Percentiles rank a stretch among this genome's conserved stretches.
Conservation (phyloP, 2,797 vertebrate species). For the Tapirus indicus region DNA sequence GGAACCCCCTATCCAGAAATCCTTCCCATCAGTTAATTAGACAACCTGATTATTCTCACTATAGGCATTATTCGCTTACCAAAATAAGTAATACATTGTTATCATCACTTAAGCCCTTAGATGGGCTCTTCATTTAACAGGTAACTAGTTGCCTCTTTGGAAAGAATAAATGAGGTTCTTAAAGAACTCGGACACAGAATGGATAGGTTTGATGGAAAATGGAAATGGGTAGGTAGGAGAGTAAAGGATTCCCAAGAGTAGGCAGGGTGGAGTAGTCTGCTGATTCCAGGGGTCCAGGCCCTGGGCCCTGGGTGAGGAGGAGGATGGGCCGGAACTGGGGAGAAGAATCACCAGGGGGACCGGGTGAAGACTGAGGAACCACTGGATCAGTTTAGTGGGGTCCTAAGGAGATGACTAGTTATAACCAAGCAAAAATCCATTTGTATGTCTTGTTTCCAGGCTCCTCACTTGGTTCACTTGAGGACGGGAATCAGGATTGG, state of each 20-base stretch:
- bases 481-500: conserved; percentile 95
- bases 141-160: neutral
- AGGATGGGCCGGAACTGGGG: neutral
- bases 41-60: neutral
- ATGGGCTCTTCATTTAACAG: neutral
- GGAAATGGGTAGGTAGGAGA: neutral
- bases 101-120: neutral
- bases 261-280: neutral
- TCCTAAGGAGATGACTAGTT: neutral
- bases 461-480: conserved; percentile 95
- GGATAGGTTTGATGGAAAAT: neutral
- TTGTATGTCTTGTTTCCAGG: conserved; percentile 79
- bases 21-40: neutral
- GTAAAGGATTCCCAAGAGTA: neutral
- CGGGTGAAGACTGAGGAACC: neutral
- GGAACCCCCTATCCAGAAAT: neutral
- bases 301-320: neutral
- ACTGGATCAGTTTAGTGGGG: neutral
- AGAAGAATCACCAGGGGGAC: neutral
- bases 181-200: neutral
- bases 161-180: neutral
- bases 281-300: neutral
- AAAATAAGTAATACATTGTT: neutral
- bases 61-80: neutral
- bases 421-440: fast-evolving